A percentile compares a stretch with the other conserved stretches of the same genome.
Evolutionary conservation across 1,140 invertebrate species (phyloP).

Genomic region (Anastatus disparis): DNA sequence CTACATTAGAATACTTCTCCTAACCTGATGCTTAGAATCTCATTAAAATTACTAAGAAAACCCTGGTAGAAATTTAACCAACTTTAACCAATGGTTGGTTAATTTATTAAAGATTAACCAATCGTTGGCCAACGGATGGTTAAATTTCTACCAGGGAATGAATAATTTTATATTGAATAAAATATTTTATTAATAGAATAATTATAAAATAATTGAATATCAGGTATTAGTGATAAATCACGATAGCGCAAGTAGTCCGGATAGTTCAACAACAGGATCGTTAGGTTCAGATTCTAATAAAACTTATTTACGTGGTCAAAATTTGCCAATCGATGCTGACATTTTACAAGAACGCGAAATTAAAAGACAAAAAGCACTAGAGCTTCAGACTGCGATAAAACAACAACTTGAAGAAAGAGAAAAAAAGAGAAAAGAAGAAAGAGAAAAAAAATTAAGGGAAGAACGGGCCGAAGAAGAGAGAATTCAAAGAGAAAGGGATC

Average conservation of each 20-base stretch:
- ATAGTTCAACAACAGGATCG: conserved; percentile 57
- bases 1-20: too few species aligned
- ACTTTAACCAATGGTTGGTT: too few species aligned
- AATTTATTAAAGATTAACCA: too few species aligned
- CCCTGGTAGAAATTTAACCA: too few species aligned
- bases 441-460: conserved; percentile 70
- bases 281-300: conserved; percentile 64
- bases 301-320: conserved; percentile 77
- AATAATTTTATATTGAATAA: background rate
- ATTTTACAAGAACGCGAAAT: conserved; percentile 75
- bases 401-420: conserved; percentile 79
- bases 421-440: conserved; percentile 73
- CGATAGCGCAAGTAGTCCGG: conserved; percentile 59
- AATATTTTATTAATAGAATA: conserved; percentile 10
- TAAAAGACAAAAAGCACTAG: conserved; percentile 75
- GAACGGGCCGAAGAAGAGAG: conserved; percentile 76
- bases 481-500: conserved; percentile 73
- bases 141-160: too few species aligned
- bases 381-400: conserved; percentile 78
- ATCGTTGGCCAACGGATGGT: too few species aligned
- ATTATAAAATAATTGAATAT: conserved; percentile 13
- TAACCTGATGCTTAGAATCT: too few species aligned
- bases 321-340: conserved; percentile 75
- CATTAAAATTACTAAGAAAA: too few species aligned
- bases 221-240: conserved; percentile 64